These are phyloP conservation scores for Ceratina australensis DNA, from an alignment of 1,140 invertebrate genomes.

Conservation along the genomic window DNA sequence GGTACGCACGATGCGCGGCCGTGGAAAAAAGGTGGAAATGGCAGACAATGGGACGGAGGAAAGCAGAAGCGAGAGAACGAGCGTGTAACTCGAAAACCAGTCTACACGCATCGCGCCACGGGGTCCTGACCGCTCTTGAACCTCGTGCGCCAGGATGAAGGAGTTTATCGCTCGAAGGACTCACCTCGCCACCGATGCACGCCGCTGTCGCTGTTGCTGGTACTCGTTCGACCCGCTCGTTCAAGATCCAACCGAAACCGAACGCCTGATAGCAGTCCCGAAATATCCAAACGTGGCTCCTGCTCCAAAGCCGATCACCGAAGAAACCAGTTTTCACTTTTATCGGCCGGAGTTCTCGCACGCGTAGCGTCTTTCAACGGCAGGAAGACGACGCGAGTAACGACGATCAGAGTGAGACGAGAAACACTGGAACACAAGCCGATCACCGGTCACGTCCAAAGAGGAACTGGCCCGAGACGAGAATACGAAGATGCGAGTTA, in stretches of 20 bases:
- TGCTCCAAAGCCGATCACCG: background rate
- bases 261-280: background rate
- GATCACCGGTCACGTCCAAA: conserved; percentile 43
- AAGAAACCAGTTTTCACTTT: conserved; percentile 61
- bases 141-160: conserved; percentile 29
- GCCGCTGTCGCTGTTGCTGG: background rate
- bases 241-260: background rate
- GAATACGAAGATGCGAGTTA: no score
- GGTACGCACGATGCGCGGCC: background rate
- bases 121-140: conserved; percentile 55
- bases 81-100: conserved; percentile 27
- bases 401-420: conserved; percentile 10
- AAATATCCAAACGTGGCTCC: conserved; percentile 34
- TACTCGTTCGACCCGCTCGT: background rate
- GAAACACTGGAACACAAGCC: conserved; percentile 42
- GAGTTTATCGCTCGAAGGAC: conserved; percentile 51
- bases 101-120: conserved; percentile 29
- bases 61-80: background rate
- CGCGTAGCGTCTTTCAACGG: conserved; percentile 9
- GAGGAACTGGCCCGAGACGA: conserved; percentile 22
- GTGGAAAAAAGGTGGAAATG: background rate
- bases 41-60: no score
- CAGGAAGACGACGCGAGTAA: background rate
- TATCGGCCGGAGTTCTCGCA: conserved; percentile 25
- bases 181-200: conserved; percentile 50